Base-by-base conservation (phyloP, 2,888 invertebrate genomes). In the Stictocephala bisonia region DNA sequence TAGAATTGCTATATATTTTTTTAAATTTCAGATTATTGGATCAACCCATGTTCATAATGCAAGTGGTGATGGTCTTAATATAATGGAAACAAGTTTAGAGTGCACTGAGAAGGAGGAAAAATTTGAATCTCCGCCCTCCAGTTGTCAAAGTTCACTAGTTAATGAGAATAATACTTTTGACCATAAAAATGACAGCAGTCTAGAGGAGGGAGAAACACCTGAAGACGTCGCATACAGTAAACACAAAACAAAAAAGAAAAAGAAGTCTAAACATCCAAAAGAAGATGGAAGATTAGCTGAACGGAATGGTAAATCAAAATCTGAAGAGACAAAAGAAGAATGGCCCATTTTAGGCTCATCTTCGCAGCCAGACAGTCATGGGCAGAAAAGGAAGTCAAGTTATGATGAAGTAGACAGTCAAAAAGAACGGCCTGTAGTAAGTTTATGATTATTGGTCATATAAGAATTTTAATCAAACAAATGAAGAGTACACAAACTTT, bases 221-320 rank as follows among this genome's bases (percentile, higher is more conserved):
- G 56, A 56, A 18, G 60, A 60, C 9, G 9, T n/a, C 4, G 26
- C 53, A 29, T 3, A 3, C 22, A 40, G 22, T 13, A 60, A 22
- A 18, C 60, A 31, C n/a, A 31, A 40, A n/a, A 60, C 31, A 40
- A 60, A 60, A 20, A 60, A 60, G 20, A 60, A 60, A 60, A 6
- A 40, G 22, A 60, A 60, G 13, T 35, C 40, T 1, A 60, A 60
- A 20, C 60, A 60, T 20, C 18, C 31, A 35, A 29, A 60, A 24
- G 40, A 31, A 31, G 35, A 6, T 11, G 11, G 7, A 31, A n/a
- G n/a, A n/a, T n/a, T n/a, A n/a, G n/a, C n/a, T n/a, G n/a, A n/a
- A n/a, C n/a, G n/a, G n/a, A n/a, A 44, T n/a, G 44, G 44, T n/a
- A 64, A 27, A 44, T n/a, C 44, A 3, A 7, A 24, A 29, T 2